phyloP scores from a whole-genome alignment of 2,888 invertebrate genomes.

The Papilio demoleus region DNA sequence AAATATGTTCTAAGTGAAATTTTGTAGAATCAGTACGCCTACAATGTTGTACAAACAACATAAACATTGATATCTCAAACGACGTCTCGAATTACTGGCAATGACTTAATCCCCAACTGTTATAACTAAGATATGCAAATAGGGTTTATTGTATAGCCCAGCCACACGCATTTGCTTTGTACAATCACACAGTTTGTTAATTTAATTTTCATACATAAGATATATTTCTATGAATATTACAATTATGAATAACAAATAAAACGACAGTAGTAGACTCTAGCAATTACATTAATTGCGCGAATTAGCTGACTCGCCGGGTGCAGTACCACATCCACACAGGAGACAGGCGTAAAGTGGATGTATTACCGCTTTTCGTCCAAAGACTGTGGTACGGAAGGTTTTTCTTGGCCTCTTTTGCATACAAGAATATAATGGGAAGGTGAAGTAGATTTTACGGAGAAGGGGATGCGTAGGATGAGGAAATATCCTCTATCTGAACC shows the following conservation, averaged over 20 bases:
- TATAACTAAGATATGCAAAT: conserved; percentile 65
- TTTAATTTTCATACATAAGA: conserved; percentile 11
- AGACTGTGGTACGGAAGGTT: too few species aligned
- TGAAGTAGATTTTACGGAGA: too few species aligned
- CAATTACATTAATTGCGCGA: too few species aligned
- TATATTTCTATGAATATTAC: background rate
- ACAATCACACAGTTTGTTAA: conserved; percentile 24
- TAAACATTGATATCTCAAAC: conserved; percentile 43
- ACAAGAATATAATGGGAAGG: too few species aligned
- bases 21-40: conserved; percentile 42
- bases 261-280: too few species aligned
- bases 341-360: too few species aligned
- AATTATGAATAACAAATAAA: background rate
- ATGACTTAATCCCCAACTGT: conserved; percentile 63
- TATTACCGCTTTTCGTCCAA: too few species aligned
- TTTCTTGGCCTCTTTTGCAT: too few species aligned
- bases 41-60: conserved; percentile 47
- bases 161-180: conserved; percentile 32
- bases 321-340: too few species aligned
- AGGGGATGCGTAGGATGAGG: too few species aligned
- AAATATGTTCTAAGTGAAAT: background rate
- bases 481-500: too few species aligned
- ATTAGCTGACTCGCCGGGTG: too few species aligned
- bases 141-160: conserved; percentile 40
- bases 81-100: conserved; percentile 56